Evolutionary conservation across 2,113 vertebrate genomes (phyloP).

Genomic region (Lampris megalopsis): DNA sequence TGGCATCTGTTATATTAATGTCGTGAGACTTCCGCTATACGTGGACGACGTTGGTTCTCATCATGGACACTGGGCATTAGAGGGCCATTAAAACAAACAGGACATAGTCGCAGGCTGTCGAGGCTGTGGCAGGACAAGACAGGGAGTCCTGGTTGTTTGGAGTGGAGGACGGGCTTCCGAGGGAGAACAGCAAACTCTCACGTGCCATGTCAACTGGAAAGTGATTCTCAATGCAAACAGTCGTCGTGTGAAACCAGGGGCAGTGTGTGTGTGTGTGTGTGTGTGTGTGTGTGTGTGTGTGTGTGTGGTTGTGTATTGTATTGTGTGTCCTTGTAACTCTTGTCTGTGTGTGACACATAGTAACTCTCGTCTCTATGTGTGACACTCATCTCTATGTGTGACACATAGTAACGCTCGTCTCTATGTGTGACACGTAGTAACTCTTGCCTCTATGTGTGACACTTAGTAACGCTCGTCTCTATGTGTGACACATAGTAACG

Average conservation of each 20-base stretch:
- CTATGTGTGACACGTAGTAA: too few species aligned
- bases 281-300: constrained; percentile 4
- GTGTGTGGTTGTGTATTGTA: too few species aligned
- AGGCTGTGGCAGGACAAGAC: constrained; percentile 20
- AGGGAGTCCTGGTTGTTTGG: constrained; percentile 60
- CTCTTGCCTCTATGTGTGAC: too few species aligned
- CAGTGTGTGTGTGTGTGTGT: constrained; percentile 19
- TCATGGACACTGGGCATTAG: constrained; percentile 4
- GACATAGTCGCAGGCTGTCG: constrained; percentile 32
- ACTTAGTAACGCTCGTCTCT: too few species aligned
- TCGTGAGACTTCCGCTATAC: neutral
- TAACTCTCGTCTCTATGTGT: too few species aligned
- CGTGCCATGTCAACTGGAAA: constrained; percentile 68
- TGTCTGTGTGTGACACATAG: neutral
- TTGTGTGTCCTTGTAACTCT: constrained; percentile 12
- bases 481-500: too few species aligned
- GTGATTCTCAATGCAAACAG: constrained; percentile 73
- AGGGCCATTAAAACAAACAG: constrained; percentile 58
- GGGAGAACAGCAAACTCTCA: constrained; percentile 59
- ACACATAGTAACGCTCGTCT: too few species aligned
- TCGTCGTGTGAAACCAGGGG: constrained; percentile 41
- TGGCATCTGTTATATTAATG: neutral
- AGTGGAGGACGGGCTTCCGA: constrained; percentile 37
- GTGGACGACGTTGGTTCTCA: neutral
- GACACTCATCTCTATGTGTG: too few species aligned